These are phyloP conservation scores for Neoascia interrupta DNA, from an alignment of 2,888 invertebrate genomes.

Conservation along the genomic window DNA sequence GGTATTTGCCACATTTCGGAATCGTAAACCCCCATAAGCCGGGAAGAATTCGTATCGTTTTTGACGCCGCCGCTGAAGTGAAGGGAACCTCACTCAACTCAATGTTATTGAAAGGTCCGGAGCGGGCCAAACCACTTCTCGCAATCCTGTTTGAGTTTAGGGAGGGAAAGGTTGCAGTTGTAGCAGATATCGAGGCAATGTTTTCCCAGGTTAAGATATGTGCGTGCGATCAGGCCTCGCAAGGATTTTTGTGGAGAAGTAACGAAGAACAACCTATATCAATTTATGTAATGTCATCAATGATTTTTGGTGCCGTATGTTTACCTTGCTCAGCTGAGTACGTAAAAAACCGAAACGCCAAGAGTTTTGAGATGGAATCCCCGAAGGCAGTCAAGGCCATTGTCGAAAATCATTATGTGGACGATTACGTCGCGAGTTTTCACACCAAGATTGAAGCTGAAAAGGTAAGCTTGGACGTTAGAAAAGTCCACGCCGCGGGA, in stretches of 20 bases:
- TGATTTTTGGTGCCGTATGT: slow-evolving; percentile 58
- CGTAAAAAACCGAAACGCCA: slow-evolving; percentile 46
- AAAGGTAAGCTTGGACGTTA: no score
- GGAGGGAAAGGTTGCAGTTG: slow-evolving; percentile 69
- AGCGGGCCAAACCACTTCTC: slow-evolving; percentile 70
- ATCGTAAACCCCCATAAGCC: neutral
- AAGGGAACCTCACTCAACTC: no score
- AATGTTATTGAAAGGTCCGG: slow-evolving; percentile 72
- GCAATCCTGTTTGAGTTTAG: slow-evolving; percentile 73
- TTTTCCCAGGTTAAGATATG: slow-evolving; percentile 72
- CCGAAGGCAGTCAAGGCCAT: slow-evolving; percentile 27
- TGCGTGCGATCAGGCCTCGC: slow-evolving; percentile 70
- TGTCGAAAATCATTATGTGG: slow-evolving; percentile 44
- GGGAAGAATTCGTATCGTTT: neutral
- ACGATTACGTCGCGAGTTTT: slow-evolving; percentile 31
- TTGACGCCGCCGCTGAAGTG: neutral
- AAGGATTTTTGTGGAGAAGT: slow-evolving; percentile 71
- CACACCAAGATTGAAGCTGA: neutral
- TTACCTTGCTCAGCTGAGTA: slow-evolving; percentile 43
- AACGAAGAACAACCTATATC: neutral
- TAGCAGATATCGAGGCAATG: slow-evolving; percentile 75
- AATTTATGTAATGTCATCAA: slow-evolving; percentile 61
- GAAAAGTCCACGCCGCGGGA: no score
- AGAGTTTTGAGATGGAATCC: slow-evolving; percentile 6
- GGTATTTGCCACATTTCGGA: neutral